Conservation (phyloP, 1,140 invertebrate species). For the Phortica variegata region DNA sequence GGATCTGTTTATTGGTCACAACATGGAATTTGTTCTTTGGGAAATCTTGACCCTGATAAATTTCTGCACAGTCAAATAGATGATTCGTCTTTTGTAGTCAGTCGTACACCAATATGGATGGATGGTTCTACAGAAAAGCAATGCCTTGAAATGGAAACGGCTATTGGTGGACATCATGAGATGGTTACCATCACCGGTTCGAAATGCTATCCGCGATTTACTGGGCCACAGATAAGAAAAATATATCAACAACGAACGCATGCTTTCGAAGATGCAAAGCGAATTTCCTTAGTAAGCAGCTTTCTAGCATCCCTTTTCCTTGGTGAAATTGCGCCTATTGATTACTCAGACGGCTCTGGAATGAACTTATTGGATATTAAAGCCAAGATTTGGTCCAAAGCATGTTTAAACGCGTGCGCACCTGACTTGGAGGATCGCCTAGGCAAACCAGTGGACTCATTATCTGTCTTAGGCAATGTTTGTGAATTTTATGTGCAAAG, state of each 20-base stretch:
- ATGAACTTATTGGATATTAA: conserved; percentile 94
- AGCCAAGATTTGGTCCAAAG: conserved; percentile 74
- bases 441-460: conserved; percentile 70
- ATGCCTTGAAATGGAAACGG: conserved; percentile 76
- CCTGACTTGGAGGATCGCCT: conserved; percentile 70
- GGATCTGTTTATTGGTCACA: conserved; percentile 92
- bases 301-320: conserved; percentile 87
- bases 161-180: conserved; percentile 77
- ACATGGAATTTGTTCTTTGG: conserved; percentile 68
- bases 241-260: conserved; percentile 72
- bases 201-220: conserved; percentile 90
- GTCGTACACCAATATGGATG: conserved; percentile 94
- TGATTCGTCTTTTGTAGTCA: conserved; percentile 72
- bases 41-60: conserved; percentile 68
- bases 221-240: conserved; percentile 90
- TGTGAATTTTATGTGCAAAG: conserved; percentile 78
- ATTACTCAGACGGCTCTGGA: conserved; percentile 89
- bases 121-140: conserved; percentile 85
- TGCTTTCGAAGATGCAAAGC: conserved; percentile 79
- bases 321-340: conserved; percentile 88
- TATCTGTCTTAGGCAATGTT: conserved; percentile 70
- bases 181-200: conserved; percentile 89
- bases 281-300: conserved; percentile 91
- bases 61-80: conserved; percentile 82
- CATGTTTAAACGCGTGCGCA: conserved; percentile 74